phyloP scores from a whole-genome alignment of 1,140 invertebrate genomes.

The Anadara kagoshimensis region DNA sequence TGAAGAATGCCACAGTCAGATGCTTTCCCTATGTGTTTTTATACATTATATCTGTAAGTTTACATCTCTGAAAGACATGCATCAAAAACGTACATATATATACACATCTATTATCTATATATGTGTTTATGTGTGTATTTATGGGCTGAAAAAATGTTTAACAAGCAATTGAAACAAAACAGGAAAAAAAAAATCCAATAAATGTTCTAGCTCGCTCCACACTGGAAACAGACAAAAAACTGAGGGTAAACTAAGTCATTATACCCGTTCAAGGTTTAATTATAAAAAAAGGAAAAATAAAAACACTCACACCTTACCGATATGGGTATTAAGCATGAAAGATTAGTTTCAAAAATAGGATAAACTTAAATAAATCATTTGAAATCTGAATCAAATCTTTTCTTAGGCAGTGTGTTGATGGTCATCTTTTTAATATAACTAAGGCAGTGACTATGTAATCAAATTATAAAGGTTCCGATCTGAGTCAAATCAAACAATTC shows the following conservation, averaged over 20 bases:
- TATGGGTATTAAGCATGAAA: conserved; percentile 23
- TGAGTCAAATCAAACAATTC: no score
- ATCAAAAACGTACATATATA: conserved; percentile 15
- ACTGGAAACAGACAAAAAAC: conserved; percentile 27
- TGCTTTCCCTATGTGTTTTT: conserved; percentile 5
- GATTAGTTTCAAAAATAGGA: conserved; percentile 20
- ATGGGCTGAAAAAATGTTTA: conserved; percentile 42
- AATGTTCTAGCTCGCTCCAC: conserved; percentile 40
- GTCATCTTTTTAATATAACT: no score
- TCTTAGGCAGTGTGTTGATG: neutral
- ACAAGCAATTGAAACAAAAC: conserved; percentile 27
- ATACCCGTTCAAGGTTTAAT: conserved; percentile 26
- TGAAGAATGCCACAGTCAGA: conserved; percentile 33
- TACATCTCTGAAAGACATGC: conserved; percentile 38
- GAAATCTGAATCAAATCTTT: conserved; percentile 3
- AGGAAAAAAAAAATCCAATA: conserved; percentile 25
- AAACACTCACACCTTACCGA: conserved; percentile 9
- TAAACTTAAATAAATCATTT: conserved; percentile 9
- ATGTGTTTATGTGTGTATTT: conserved; percentile 2
- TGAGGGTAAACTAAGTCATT: conserved; percentile 18
- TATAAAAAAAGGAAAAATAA: conserved; percentile 10
- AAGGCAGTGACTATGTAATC: no score
- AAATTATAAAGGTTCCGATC: no score
- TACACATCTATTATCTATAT: conserved; percentile 1
- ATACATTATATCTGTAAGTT: neutral